A percentile compares a stretch with the other conserved stretches of the same genome.
These are phyloP conservation scores for Halesus radiatus DNA, from an alignment of 1,140 invertebrate genomes.

Conservation along the genomic window DNA sequence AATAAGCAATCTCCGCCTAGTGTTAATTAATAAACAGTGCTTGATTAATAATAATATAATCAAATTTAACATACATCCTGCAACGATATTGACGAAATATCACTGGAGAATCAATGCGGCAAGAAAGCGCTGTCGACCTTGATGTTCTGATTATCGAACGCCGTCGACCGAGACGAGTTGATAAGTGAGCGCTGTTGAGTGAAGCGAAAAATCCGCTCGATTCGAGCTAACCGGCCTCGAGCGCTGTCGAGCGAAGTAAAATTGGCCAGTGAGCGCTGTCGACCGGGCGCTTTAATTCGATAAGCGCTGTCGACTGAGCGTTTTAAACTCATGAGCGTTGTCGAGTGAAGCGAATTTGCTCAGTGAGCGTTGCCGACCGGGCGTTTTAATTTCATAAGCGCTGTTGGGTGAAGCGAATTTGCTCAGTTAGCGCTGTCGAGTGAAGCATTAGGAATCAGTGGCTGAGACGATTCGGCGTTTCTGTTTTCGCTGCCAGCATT, in stretches of 20 bases:
- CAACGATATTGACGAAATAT: too few relatives aligned
- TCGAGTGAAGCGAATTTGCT: not conserved
- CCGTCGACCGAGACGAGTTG: conserved; percentile 6
- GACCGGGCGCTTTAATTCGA: not conserved
- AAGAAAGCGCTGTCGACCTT: conserved; percentile 4
- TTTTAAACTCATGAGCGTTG: not conserved
- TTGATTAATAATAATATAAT: too few relatives aligned
- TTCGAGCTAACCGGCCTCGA: too few relatives aligned
- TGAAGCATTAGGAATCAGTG: too few relatives aligned
- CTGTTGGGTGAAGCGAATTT: not conserved
- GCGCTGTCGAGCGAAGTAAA: too few relatives aligned
- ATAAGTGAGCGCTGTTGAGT: conserved; percentile 1
- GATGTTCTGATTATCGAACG: not conserved
- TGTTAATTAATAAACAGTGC: conserved; percentile 6
- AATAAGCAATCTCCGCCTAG: conserved; percentile 20
- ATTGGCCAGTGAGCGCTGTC: not conserved
- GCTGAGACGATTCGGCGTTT: too few relatives aligned
- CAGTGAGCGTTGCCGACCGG: not conserved
- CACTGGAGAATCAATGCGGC: not conserved
- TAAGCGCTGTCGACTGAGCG: not conserved
- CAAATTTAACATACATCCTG: too few relatives aligned
- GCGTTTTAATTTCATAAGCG: not conserved
- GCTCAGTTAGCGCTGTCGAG: not conserved
- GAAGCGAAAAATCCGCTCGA: too few relatives aligned
- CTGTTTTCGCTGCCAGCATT: too few relatives aligned